Evolutionary conservation across 2,797 vertebrate genomes (phyloP).

Genomic region (Austrolebias charrua): DNA sequence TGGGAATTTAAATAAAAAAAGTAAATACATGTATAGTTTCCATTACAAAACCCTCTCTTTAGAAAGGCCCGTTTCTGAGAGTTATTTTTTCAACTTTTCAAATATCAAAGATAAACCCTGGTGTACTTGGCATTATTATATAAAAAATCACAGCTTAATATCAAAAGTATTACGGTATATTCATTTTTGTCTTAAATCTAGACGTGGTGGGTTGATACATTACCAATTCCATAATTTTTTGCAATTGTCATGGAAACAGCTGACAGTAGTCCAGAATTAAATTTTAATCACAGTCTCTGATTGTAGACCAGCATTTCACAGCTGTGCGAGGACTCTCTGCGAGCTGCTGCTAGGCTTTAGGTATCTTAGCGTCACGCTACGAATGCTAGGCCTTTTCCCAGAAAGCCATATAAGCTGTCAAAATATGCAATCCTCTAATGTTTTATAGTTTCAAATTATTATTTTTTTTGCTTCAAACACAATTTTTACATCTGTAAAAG

Average conservation of each 20-base stretch:
- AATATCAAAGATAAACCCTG: conserved; percentile 37
- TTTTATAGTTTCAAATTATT: no score
- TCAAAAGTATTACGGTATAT: conserved; percentile 32
- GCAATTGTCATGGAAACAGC: neutral
- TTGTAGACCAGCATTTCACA: neutral
- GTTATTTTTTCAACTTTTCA: conserved; percentile 5
- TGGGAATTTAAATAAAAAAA: no score
- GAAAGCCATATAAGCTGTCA: no score
- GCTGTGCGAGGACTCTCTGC: neutral
- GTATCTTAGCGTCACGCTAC: conserved; percentile 7
- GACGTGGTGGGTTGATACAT: neutral
- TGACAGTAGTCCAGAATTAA: neutral
- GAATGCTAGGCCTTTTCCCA: neutral
- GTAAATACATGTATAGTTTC: no score
- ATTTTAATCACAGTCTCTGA: neutral
- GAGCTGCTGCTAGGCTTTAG: no score
- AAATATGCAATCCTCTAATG: no score
- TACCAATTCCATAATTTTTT: neutral
- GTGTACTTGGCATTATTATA: conserved; percentile 33
- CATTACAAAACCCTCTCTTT: no score
- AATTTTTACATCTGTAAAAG: no score
- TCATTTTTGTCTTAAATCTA: conserved; percentile 5
- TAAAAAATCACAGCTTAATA: conserved; percentile 21
- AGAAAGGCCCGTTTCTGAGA: no score
- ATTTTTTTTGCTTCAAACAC: no score